Evolutionary conservation across 2,113 vertebrate species (phyloP), one percentile per base, ranked within the genome.

Genomic region (Mystacornis crossleyi): DNA sequence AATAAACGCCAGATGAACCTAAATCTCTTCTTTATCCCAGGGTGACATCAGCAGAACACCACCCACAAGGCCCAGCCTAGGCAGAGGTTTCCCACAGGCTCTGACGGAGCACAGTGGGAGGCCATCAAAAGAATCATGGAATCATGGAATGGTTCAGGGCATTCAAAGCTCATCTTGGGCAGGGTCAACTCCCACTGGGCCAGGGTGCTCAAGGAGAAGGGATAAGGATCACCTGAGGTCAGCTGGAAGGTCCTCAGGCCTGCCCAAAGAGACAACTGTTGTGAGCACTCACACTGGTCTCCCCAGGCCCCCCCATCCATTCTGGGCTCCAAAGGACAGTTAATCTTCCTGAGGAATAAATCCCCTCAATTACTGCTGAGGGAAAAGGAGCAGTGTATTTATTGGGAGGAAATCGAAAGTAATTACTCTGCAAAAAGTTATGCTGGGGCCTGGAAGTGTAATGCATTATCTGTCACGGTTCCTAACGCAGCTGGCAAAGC

Each of bases 341-440:
- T 95, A 67, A 97, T 97, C 96, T 97, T 97, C 86, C 84, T 96
- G 97, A 96, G 97, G 95, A 97, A 97, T 96, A 97, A 98, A 94
- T 86, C 94, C 51, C 9, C 84, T 93, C 96, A 95, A 95, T 97
- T 98, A 97, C 72, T 89, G 93, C 91, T 84, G 97, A 96, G 80
- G 29, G 74, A 81, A 85, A 84, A 87, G 79, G 47, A 94, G 95
- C 87, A 67, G 43, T 50, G 57, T 89, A 89, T 96, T 97, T 97
- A 96, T 81, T 86, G 87, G 91, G 85, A 98, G 97, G 89, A 93
- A 96, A 96, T 97, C 14, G 38, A 97, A 97, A 95, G 92, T 92
- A 94, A 97, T 97, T 96, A 97, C 87, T 91, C 73, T 74, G 81
- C 86, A 19, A 67, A 90, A 94, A 95, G 80, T 92, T 83, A 14